phyloP scores from a whole-genome alignment of 2,797 vertebrate genomes.

The Benthosema pterotum region DNA sequence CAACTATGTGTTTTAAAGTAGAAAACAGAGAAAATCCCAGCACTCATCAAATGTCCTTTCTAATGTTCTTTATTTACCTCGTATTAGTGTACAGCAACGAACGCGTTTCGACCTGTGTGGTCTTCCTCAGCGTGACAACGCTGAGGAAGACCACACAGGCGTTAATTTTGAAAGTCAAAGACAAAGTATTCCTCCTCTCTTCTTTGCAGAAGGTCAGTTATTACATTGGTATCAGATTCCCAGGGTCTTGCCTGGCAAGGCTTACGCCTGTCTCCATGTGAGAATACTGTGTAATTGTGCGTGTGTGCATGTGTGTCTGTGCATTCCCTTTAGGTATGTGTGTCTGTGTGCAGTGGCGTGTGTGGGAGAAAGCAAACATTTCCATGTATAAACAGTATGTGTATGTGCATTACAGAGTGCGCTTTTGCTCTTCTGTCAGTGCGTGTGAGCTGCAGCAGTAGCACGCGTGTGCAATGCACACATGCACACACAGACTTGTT shows the following conservation, averaged over 20 bases:
- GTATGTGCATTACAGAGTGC: neutral
- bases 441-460: too few species aligned
- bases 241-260: conserved; percentile 20
- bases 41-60: too few species aligned
- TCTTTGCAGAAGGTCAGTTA: too few species aligned
- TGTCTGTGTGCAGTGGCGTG: neutral
- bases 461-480: conserved; percentile 11
- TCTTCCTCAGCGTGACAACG: too few species aligned
- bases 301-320: conserved; percentile 1
- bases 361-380: neutral
- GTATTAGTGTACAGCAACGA: too few species aligned
- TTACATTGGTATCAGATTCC: neutral
- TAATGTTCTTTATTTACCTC: too few species aligned
- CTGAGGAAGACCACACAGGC: too few species aligned
- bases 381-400: neutral
- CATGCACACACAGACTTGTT: too few species aligned
- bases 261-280: conserved; percentile 14
- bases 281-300: conserved; percentile 22
- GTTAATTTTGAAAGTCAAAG: conserved; percentile 5
- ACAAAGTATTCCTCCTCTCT: too few species aligned
- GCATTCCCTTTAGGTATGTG: neutral
- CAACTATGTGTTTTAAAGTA: too few species aligned
- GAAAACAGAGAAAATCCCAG: too few species aligned
- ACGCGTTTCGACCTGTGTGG: too few species aligned
- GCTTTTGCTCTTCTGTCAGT: neutral